Evolutionary conservation across 2,888 invertebrate species (phyloP), one percentile per base, ranked within the genome.

Genomic region (Gymnocheta viridis): DNA sequence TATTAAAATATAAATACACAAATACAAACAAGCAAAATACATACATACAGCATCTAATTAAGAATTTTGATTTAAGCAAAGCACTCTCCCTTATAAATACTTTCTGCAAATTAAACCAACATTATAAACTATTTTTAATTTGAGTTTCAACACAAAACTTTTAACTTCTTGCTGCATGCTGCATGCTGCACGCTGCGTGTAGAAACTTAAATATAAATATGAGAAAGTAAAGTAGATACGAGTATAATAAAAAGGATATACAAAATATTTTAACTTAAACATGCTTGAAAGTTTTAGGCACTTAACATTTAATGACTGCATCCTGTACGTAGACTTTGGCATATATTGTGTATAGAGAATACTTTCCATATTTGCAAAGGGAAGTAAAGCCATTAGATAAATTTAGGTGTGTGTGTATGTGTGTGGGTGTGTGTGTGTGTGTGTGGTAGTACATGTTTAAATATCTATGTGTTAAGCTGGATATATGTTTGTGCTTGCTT

Each of bases 231-330:
- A 17, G 56, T 24, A 51, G 24, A 51, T 51, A 14, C 27, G 51
- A 64, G 27, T 44, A 47, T 32, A 56, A 41, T 44, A 66, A 47
- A 76, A 58, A 58, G 41, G 47, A 77, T 58, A 47, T 58, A 29
- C 51, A 47, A 72, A 44, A 64, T 64, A 72, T 58, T 79, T 76
- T 74, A 70, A 79, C 70, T 79, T 80, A 83, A 83, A 80, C 60
- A 83, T 73, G 64, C 81, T 77, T 73, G 67, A 84, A 83, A 84
- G 77, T 81, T 84, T 81, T 78, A 84, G 77, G 77, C 81, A 84
- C 84, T 84, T 84, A 81, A 84, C 81, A 73, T 82, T n/a, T 80
- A 86, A 85, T 82, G 82, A 86, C 82, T 82, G 70, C 56, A 82
- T 74, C 72, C 82, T 66, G 47, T 62, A 78, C 47, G 44, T 62